Percentiles rank a stretch among this genome's conserved stretches.
phyloP scores from a whole-genome alignment of 2,888 invertebrate species.

The Phortica okadai region DNA sequence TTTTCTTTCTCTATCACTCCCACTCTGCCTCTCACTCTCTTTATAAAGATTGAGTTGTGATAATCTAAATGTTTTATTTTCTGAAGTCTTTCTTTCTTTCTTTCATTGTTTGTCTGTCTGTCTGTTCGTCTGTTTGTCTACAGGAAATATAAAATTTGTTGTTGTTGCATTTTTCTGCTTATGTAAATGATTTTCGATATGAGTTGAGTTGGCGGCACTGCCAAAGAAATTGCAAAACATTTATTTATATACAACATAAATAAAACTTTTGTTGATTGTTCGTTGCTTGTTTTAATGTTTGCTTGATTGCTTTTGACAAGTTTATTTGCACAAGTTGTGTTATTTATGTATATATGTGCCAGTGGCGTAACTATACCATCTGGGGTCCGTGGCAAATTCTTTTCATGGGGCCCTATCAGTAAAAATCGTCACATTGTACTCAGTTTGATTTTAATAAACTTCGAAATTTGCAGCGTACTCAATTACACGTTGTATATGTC shows the following conservation, averaged over 20 bases:
- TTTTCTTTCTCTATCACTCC: not conserved
- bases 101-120: too few relatives aligned
- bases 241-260: not conserved
- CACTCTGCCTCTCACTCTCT: not conserved
- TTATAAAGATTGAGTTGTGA: conserved; percentile 10
- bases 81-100: not conserved
- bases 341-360: not conserved
- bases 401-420: too few relatives aligned
- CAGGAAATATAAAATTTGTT: not conserved
- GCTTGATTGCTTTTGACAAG: conserved; percentile 8
- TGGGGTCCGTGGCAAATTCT: too few relatives aligned
- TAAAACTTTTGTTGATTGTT: not conserved
- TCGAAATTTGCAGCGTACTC: too few relatives aligned
- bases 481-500: too few relatives aligned
- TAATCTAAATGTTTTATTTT: conserved; percentile 10
- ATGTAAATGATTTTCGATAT: not conserved
- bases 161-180: not conserved
- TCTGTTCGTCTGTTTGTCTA: not conserved
- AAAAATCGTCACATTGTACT: too few relatives aligned
- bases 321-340: not conserved
- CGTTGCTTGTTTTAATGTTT: not conserved
- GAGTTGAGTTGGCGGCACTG: not conserved
- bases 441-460: too few relatives aligned
- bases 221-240: conserved; percentile 3
- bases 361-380: too few relatives aligned